Evolutionary conservation across 53 echinoderm and acorn worm species (phyloP), one percentile per base, ranked within the genome.

Genomic region (Hippasteria phrygiana): DNA sequence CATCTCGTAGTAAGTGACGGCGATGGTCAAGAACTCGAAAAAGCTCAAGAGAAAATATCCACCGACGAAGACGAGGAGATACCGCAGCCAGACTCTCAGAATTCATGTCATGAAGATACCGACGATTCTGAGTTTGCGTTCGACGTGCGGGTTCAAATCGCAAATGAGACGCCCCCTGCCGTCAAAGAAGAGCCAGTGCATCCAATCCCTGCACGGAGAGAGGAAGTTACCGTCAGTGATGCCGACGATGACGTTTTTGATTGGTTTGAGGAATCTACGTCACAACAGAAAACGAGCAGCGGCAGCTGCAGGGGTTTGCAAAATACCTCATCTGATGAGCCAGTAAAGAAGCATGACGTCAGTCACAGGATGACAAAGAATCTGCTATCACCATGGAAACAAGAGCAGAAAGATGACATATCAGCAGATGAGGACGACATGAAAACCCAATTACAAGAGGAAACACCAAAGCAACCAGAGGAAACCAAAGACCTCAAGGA

Each of bases 221-320:
- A 50, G 34, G 10, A 47, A 18, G 14, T 24, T 33, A 27, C 27
- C 14, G 0, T 45, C 31, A 77, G 20, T 17, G 35, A 45, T 56
- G 7, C 4, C 20, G 55, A 56, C 5, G 55, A 55, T 7, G 56
- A 78, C 38, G 18, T 59, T 20, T n/a, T 38, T 14, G 62, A 78
- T n/a, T 78, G 62, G 55, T 59, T 56, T 20, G 79, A 32, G 16
- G 38, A 10, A 22, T 33, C 38, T 76, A 76, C 48, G 33, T 48
- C 77, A 76, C 48, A 11, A 34, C 6, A 3, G 24, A 76, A 47
- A 46, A 11, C 16, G 41, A 47, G 31, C 46, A 74, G 5, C 4
- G 24, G 18, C 43, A 41, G 42, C 7, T 5, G 40, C 34, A 18
- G 71, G 5, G 18, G 16, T 35, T 4, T 12, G 4, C 34, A 24